Conservation (phyloP, 2,797 vertebrate genomes). For the Gymnopithys bicolor region DNA sequence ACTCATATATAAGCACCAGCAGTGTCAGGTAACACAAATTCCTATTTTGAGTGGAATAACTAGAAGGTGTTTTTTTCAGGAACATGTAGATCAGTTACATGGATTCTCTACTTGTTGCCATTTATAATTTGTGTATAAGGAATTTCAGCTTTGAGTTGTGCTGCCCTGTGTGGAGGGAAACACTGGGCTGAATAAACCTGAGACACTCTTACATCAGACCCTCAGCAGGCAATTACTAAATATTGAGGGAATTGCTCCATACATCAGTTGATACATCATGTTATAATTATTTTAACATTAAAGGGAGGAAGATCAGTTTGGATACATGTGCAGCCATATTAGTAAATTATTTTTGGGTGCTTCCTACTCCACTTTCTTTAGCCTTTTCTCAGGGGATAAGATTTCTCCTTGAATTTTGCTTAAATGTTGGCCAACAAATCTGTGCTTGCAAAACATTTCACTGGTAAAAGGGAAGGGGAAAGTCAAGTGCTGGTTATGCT, state of each 20-base stretch:
- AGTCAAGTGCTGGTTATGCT: background rate
- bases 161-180: background rate
- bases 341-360: background rate
- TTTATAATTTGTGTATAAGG: background rate
- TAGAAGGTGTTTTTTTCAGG: background rate
- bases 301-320: background rate
- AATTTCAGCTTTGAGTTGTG: background rate
- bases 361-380: background rate
- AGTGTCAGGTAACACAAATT: background rate
- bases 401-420: background rate
- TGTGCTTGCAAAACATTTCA: background rate
- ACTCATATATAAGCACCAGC: background rate
- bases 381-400: background rate
- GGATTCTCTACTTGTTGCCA: background rate
- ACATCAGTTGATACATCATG: background rate
- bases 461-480: background rate
- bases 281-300: constrained; percentile 11
- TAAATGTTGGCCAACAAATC: background rate
- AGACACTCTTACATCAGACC: constrained; percentile 12
- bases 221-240: background rate
- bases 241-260: constrained; percentile 23
- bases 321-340: background rate
- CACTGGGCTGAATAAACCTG: background rate
- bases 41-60: background rate
- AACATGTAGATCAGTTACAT: background rate